Base-by-base conservation (phyloP, 2,888 invertebrate genomes). In the Thymelicus sylvestris region DNA sequence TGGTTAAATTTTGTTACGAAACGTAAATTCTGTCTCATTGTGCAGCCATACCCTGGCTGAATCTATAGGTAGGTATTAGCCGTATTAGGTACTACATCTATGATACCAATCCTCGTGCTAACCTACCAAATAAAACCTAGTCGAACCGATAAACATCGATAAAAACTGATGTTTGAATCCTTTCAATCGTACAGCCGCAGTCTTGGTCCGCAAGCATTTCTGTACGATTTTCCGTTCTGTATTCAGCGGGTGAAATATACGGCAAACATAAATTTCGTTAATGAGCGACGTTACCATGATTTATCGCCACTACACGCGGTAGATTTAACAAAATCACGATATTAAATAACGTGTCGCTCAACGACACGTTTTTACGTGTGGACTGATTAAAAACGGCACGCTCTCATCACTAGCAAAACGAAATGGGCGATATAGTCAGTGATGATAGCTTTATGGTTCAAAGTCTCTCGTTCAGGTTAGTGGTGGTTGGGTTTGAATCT, bases 251-350 rank as follows among this genome's bases (percentile, higher is more conserved):
- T 67, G 69, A 69, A 69, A 69, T 69, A 70, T 70, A 89, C 87
- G 87, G 81, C 78, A 80, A 79, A 84, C 89, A 91, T 91, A 90
- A 91, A 91, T 92, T 89, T 87, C 85, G 87, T 90, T 91, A 91
- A 92, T 91, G 90, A 91, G 89, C 83, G 82, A 79, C 86, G 82
- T 79, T 75, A 75, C 74, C 76, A 84, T 92, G 90, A 91, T 91
- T 86, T 86, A 92, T 88, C 76, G 76, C 78, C 79, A 80, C 83
- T 85, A 86, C 84, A 83, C 81, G 85, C 76, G 79, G 85, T 86
- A 86, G 82, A 83, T 87, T 86, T 84, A 86, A 88, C 86, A 81
- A 85, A 88, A 89, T 87, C 85, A 84, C 81, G 81, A 84, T 87
- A 86, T 86, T 87, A 81, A 83, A 83, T 79, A 80, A 79, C 79